Percentiles rank a stretch among this genome's conserved stretches.
Evolutionary conservation across 2,113 vertebrate genomes (phyloP).

Genomic region (Lagopus leucura): DNA sequence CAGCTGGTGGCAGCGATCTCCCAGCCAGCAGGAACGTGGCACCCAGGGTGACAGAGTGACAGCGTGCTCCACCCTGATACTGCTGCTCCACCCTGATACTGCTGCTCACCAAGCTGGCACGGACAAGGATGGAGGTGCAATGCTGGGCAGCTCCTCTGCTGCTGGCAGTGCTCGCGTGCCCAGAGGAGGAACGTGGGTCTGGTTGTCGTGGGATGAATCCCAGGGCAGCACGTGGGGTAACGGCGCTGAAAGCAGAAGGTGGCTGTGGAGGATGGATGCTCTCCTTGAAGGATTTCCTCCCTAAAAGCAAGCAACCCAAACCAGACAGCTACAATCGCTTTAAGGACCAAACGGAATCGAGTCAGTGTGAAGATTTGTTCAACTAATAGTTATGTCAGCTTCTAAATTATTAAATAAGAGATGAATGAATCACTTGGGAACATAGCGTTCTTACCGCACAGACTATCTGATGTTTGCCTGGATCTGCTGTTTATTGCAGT

Average conservation of each 20-base stretch:
- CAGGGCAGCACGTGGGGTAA: background rate
- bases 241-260: accelerated
- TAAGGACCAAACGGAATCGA: accelerated
- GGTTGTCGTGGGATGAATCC: background rate
- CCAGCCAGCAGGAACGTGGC: background rate
- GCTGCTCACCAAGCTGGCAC: background rate
- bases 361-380: background rate
- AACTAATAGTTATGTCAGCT: background rate
- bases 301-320: background rate
- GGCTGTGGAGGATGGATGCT: accelerated
- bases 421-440: constrained; percentile 31
- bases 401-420: constrained; percentile 22
- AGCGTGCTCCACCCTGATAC: background rate
- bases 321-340: background rate
- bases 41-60: background rate
- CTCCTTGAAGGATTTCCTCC: background rate
- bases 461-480: background rate
- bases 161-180: accelerated
- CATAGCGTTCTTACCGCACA: background rate
- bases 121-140: background rate
- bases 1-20: constrained; percentile 27
- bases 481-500: background rate
- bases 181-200: background rate
- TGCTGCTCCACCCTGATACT: constrained; percentile 13
- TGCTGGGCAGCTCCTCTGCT: background rate